phyloP scores from a whole-genome alignment of 2,797 vertebrate species.

The Eulemur rubriventer region DNA sequence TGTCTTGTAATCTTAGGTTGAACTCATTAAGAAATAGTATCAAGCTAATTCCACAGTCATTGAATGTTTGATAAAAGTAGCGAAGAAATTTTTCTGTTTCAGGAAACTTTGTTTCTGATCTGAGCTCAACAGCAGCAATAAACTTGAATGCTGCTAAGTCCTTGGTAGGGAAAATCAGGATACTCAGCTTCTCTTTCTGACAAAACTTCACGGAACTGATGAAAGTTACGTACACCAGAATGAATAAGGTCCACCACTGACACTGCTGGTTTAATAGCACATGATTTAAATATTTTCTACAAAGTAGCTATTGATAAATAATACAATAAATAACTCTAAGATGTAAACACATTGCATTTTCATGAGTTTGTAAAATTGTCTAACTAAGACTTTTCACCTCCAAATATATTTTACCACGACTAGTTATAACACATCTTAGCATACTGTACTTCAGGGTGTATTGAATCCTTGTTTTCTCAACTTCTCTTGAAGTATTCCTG shows the following conservation, averaged over 20 bases:
- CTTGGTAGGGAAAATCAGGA: neutral
- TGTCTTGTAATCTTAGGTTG: neutral
- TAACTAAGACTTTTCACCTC: neutral
- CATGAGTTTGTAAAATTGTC: neutral
- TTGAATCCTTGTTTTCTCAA: neutral
- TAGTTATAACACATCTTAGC: too few species aligned
- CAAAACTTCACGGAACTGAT: neutral
- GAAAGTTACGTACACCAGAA: neutral
- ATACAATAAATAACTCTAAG: neutral
- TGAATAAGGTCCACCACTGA: fast-evolving
- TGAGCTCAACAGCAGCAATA: neutral
- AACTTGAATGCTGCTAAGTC: fast-evolving
- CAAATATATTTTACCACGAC: fast-evolving
- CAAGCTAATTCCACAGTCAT: neutral
- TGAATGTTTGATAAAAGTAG: neutral
- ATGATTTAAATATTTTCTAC: neutral
- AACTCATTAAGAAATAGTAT: neutral
- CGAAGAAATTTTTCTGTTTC: neutral
- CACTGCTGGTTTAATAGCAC: fast-evolving
- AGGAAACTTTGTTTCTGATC: neutral
- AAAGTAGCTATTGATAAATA: neutral
- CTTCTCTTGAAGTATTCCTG: neutral
- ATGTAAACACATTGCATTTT: neutral
- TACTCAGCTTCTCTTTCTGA: neutral
- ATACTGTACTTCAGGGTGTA: neutral